Evolutionary conservation across 1,140 invertebrate species (phyloP), one percentile per base, ranked within the genome.

Genomic region (Aphidius ervi): DNA sequence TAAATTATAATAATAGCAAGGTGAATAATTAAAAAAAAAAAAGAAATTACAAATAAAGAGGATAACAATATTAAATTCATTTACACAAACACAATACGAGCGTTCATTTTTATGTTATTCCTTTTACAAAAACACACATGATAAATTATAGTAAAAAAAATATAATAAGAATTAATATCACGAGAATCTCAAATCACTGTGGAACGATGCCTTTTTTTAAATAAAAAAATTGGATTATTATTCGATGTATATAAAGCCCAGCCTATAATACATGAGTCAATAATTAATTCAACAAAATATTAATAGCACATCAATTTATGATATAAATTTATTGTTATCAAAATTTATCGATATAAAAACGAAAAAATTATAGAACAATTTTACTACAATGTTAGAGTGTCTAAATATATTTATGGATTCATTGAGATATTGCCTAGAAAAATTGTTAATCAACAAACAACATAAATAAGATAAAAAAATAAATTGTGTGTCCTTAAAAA

Each of bases 71-170:
- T 42, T 23, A 62, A 56, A 58, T 62, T 64, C 60, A 64, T 58
- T 64, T 69, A 64, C 54, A 52, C 67, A 61, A 75, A 16, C 16
- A 16, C 16, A 16, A 16, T 73, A 74, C 64, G 69, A 77, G 76
- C 76, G 77, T 78, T 78, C 77, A 78, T 78, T 80, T 80, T 80
- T 78, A 71, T 77, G 77, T 78, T 69, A 69, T 78, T 76, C 76
- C 76, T 80, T 78, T 80, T 76, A 74, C 23, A 68, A 64, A 62
- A 64, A 69, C 47, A 62, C 48, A 69, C 50, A 64, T 62, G 52
- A 64, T 65, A 64, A 66, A 67, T 65, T 53, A 52, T 60, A 63
- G 61, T 54, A 53, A 62, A 54, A 53, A 62, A 54, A 60, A 56
- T 50, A 49, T 49, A 54, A 16, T 16, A 16, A 16, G 16, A 46